These are phyloP conservation scores for Cecropterus lyciades DNA, from an alignment of 1,140 invertebrate species.

Conservation along the genomic window DNA sequence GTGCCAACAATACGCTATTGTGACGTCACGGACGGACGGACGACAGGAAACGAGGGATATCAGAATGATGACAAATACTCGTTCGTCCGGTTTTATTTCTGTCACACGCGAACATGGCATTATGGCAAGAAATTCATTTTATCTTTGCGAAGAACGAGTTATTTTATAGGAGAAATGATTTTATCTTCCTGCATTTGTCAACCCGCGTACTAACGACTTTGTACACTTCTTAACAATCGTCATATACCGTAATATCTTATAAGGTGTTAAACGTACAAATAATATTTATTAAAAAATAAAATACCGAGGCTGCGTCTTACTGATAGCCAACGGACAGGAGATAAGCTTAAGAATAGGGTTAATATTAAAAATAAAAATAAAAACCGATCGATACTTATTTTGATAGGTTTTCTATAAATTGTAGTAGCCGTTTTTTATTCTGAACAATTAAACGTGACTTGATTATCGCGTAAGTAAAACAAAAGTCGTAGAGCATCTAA, in stretches of 20 bases:
- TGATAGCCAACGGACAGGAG: too few relatives aligned
- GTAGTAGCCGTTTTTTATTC: neutral
- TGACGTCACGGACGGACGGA: constrained; percentile 30
- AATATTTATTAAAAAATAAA: too few relatives aligned
- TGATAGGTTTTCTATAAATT: too few relatives aligned
- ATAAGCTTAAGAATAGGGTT: too few relatives aligned
- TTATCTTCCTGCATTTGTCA: constrained; percentile 15
- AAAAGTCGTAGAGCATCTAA: too few relatives aligned
- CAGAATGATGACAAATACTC: constrained; percentile 33
- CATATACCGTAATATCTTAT: too few relatives aligned
- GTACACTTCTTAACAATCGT: neutral
- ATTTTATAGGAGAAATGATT: constrained; percentile 15
- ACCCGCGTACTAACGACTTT: neutral
- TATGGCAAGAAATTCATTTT: constrained; percentile 20
- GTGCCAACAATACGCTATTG: constrained; percentile 27
- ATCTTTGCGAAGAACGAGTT: constrained; percentile 19
- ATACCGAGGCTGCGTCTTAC: too few relatives aligned
- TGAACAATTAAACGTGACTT: neutral
- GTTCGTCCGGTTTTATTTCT: constrained; percentile 21
- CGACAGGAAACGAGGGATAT: constrained; percentile 18
- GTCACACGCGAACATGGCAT: constrained; percentile 2
- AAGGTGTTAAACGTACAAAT: too few relatives aligned
- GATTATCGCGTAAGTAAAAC: too few relatives aligned
- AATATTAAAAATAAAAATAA: too few relatives aligned
- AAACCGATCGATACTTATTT: too few relatives aligned